These are phyloP conservation scores for Punctoribates punctum DNA, from an alignment of 2,888 invertebrate species.

Conservation along the genomic window DNA sequence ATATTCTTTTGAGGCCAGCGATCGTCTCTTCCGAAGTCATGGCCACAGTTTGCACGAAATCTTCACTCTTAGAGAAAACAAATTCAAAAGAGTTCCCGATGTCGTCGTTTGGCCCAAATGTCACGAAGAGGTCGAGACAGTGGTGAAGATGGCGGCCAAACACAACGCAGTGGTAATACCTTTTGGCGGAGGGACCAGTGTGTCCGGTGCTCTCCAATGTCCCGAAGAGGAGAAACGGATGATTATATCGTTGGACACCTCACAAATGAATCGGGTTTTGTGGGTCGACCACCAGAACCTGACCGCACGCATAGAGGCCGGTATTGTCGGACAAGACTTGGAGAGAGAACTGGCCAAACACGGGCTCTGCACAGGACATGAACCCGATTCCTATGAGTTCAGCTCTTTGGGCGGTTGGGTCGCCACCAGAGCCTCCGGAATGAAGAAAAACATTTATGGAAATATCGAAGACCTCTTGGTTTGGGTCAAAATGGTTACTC, in stretches of 20 bases:
- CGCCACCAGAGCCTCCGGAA: conserved; percentile 92
- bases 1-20: conserved; percentile 70
- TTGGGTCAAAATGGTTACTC: conserved; percentile 80
- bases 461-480: conserved; percentile 94
- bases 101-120: conserved; percentile 83
- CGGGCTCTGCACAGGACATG: conserved; percentile 88
- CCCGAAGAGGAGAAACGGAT: conserved; percentile 71
- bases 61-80: conserved; percentile 63
- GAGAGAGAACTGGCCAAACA: conserved; percentile 69
- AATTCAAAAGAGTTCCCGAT: conserved; percentile 80
- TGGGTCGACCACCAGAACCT: conserved; percentile 86
- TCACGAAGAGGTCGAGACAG: conserved; percentile 76
- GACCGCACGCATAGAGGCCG: conserved; percentile 77
- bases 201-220: conserved; percentile 80
- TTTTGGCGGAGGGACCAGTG: conserved; percentile 91
- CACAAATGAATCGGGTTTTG: conserved; percentile 89
- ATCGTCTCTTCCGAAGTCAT: conserved; percentile 80
- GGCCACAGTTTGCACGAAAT: conserved; percentile 89
- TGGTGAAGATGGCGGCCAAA: conserved; percentile 71
- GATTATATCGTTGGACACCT: conserved; percentile 86
- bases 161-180: conserved; percentile 80
- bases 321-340: conserved; percentile 90
- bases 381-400: conserved; percentile 98
- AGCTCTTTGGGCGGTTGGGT: conserved; percentile 92
- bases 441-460: conserved; percentile 98